These are phyloP conservation scores for Formica selysi DNA, from an alignment of 1,140 invertebrate genomes.

Conservation along the genomic window DNA sequence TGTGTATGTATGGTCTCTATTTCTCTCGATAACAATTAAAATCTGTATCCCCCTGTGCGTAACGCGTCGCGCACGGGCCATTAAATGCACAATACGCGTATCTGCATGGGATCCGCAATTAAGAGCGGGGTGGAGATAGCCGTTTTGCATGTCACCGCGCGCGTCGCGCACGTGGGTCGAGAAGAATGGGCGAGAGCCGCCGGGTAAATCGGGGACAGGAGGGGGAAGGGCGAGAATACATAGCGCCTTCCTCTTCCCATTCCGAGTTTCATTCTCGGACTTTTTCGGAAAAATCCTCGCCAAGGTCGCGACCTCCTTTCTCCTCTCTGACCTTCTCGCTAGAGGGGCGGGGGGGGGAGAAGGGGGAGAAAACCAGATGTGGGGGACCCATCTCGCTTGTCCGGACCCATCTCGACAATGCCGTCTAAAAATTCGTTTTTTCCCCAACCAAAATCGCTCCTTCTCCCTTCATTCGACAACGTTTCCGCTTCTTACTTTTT, in stretches of 20 bases:
- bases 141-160: slow-evolving; percentile 83
- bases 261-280: slow-evolving; percentile 63
- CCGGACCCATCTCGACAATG: slow-evolving; percentile 71
- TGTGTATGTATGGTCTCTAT: background rate
- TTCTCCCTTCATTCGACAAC: slow-evolving; percentile 58
- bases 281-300: slow-evolving; percentile 82
- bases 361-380: slow-evolving; percentile 78
- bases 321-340: slow-evolving; percentile 71
- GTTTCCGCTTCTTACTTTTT: slow-evolving; percentile 69
- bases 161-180: slow-evolving; percentile 69
- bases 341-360: background rate
- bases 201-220: slow-evolving; percentile 33
- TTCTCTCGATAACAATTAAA: slow-evolving; percentile 71
- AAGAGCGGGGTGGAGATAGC: slow-evolving; percentile 75
- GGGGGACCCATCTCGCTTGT: slow-evolving; percentile 61
- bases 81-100: slow-evolving; percentile 79
- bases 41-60: slow-evolving; percentile 62
- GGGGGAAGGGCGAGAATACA: background rate
- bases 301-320: slow-evolving; percentile 83
- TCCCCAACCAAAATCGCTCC: slow-evolving; percentile 62
- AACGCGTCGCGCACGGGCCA: slow-evolving; percentile 69
- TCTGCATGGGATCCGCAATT: slow-evolving; percentile 79
- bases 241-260: background rate
- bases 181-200: slow-evolving; percentile 67
- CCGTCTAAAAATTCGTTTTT: slow-evolving; percentile 76